phyloP scores from a whole-genome alignment of 1,140 invertebrate species.

The Acromyrmex charruanus region DNA sequence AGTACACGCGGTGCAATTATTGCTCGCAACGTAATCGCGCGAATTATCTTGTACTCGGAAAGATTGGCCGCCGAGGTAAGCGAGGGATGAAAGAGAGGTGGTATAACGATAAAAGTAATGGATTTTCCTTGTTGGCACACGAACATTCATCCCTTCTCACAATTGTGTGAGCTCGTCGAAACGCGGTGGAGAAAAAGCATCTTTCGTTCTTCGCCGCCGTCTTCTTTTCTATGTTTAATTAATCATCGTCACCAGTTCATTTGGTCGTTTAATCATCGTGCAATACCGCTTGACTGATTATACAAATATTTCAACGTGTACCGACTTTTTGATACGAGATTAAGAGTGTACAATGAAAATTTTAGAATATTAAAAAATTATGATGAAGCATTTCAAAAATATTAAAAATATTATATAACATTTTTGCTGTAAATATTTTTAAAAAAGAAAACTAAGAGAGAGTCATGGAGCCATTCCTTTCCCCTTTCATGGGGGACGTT shows the following conservation, averaged over 20 bases:
- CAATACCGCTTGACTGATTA: background rate
- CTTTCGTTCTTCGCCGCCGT: background rate
- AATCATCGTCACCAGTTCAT: conserved; percentile 1
- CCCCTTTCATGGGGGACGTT: too few relatives aligned
- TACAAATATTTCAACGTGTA: too few relatives aligned
- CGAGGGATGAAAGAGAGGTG: background rate
- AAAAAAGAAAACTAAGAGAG: too few relatives aligned
- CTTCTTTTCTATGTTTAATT: background rate
- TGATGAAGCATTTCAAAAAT: too few relatives aligned
- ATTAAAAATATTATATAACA: too few relatives aligned
- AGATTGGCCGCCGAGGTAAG: background rate
- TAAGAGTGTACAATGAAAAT: too few relatives aligned
- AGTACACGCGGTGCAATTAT: background rate
- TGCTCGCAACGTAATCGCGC: background rate
- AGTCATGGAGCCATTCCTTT: too few relatives aligned
- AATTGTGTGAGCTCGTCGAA: background rate
- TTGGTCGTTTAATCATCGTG: conserved; percentile 16
- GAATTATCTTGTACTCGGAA: background rate
- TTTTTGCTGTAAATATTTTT: too few relatives aligned
- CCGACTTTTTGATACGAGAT: too few relatives aligned
- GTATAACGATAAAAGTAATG: conserved; percentile 14
- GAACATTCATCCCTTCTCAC: conserved; percentile 7
- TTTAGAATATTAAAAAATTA: too few relatives aligned
- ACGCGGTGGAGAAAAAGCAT: background rate
- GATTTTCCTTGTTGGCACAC: conserved; percentile 23